Percentiles rank a stretch among this genome's conserved stretches.
These are phyloP conservation scores for Eurypyga helias DNA, from an alignment of 2,113 vertebrate species.

Conservation along the genomic window DNA sequence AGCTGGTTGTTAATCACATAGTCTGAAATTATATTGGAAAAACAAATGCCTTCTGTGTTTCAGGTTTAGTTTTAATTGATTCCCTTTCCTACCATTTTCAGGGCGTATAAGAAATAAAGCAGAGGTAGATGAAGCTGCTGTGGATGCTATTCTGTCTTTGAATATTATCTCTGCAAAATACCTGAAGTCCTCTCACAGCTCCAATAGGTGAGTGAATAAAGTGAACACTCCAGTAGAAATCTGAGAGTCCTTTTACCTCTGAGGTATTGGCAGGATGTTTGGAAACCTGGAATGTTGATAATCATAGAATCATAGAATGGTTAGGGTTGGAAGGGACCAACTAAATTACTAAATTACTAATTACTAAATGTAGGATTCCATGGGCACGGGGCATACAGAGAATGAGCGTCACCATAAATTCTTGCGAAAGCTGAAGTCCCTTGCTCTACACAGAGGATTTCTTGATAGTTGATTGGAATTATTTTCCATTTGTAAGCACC, in stretches of 20 bases:
- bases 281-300: background rate
- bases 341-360: no score
- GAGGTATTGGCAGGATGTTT: background rate
- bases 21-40: background rate
- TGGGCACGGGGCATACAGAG: background rate
- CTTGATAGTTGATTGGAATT: background rate
- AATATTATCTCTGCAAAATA: slow-evolving; percentile 99
- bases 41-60: background rate
- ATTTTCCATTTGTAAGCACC: background rate
- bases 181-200: slow-evolving; percentile 93
- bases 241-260: background rate
- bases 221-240: background rate
- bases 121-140: slow-evolving; percentile 90
- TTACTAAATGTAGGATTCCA: background rate
- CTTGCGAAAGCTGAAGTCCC: background rate
- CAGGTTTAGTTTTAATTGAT: background rate
- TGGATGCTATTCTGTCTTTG: slow-evolving; percentile 92
- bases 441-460: background rate
- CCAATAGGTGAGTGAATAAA: slow-evolving; percentile 84
- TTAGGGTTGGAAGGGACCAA: no score
- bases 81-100: background rate
- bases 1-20: background rate
- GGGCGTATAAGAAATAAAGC: slow-evolving; percentile 93
- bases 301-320: no score
- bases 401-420: background rate